Base-by-base conservation (phyloP, 2,113 vertebrate species). In the Oncorhynchus mykiss region DNA sequence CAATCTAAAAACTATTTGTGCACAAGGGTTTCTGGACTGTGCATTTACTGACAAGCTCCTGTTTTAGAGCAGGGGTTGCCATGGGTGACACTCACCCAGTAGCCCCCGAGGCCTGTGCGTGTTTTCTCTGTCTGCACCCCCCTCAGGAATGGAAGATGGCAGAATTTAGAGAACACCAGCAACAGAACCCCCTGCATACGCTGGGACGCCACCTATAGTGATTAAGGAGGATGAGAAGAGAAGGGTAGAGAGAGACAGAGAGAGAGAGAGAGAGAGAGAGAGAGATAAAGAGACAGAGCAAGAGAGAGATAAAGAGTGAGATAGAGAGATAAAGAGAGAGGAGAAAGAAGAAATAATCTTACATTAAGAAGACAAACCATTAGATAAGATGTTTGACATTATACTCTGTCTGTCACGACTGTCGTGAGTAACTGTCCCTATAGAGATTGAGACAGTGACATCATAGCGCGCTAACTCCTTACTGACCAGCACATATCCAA, bases 121-220 rank as follows among this genome's bases (percentile, higher is more conserved):
- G 97, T 99, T 67, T 95, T 97, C 85, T 98, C 93, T 0, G 96
- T 99, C 91, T 96, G 95, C 74, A 96, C 90, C 24, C 94, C 94
- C 76, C 95, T 88, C 79, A 96, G 92, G 74, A 96, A 96, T 0
- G 96, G 96, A 62, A 97, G 93, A 80, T 97, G 96, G 88, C 92
- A 95, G 92, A 95, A 96, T 87, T 96, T 97, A 78, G 96, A 95
- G 84, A 99, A 99, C 29, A 99, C 94, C 84, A 99, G 91, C 39
- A 99, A 90, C 65, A 98, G 94, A 77, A 98, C 95, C 0, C 98
- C 96, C 84, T 99, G 98, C 97, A 99, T 99, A 73, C 98, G 91
- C 82, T 98, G 97, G 0, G 97, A 98, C 1, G 96, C 97, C 84
- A 98, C 95, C 98, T 99, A 86, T 13, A 45, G 22, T 2, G 62